Evolutionary conservation across 2,888 invertebrate species (phyloP), one percentile per base, ranked within the genome.

Genomic region (Criorhina ranunculi): DNA sequence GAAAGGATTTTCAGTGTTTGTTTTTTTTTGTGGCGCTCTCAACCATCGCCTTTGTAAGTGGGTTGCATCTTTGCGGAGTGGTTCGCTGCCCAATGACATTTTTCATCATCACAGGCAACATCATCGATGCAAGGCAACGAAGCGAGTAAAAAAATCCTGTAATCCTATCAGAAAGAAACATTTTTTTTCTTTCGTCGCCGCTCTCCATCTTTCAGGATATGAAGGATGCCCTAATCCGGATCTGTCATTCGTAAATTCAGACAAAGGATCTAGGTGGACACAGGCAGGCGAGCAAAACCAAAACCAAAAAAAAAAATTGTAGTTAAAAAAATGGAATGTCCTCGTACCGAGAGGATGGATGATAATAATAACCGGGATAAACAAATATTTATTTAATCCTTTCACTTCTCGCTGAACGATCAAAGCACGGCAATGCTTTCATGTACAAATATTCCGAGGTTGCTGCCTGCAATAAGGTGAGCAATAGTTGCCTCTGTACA

Each of bases 371-470:
- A 75, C 75, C 80, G 66, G 85, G 66, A 85, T 85, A 80, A 70
- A 80, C 85, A 85, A 85, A 85, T 85, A 85, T 85, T 85, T 85
- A 85, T 85, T 85, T 85, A 85, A 85, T 85, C 85, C 85, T 85
- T 85, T 85, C 85, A 70, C 85, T 85, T 85, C 80, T 66, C 64
- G 70, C 75, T 80, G 80, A 85, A 76, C 66, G 85, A 80, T 85
- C 85, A 85, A 85, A 85, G 85, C 70, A 75, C 62, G 69, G 67
- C 80, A 80, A 44, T 53, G 64, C 60, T 62, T 73, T 83, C 57
- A 35, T 82, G 78, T 67, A 37, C 57, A 69, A 8, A 62, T n/a
- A n/a, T 49, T 59, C 29, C 51, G 19, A 73, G 72, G 46, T 70
- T 40, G n/a, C 64, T 37, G 62, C 72, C 76, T 81, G 82, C 82